Evolutionary conservation across 2,113 vertebrate genomes (phyloP).

Genomic region (Promerops cafer): DNA sequence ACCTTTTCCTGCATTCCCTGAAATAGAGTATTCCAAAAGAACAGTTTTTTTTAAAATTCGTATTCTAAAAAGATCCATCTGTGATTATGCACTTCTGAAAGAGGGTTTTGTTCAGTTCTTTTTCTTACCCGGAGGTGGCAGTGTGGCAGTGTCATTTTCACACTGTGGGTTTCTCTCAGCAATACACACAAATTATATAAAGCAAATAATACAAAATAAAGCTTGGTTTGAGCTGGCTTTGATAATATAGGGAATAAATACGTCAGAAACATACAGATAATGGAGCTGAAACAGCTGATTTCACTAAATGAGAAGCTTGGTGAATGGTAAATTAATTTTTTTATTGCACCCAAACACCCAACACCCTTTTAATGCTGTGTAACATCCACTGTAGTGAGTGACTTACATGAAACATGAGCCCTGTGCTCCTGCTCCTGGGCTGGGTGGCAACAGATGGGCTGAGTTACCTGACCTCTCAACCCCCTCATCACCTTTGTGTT

Average conservation of each 20-base stretch:
- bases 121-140: conserved; percentile 54
- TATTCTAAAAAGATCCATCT: fast-evolving
- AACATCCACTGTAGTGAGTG: neutral
- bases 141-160: neutral
- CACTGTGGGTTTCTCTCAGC: neutral
- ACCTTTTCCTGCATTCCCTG: neutral
- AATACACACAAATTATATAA: neutral
- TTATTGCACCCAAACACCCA: neutral
- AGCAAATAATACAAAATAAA: conserved; percentile 20
- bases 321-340: conserved; percentile 50
- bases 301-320: conserved; percentile 16
- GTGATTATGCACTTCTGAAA: fast-evolving
- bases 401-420: neutral
- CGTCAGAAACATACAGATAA: conserved; percentile 1
- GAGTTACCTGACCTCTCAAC: neutral
- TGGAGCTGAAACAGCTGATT: conserved; percentile 48
- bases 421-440: neutral
- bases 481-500: neutral
- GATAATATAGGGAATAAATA: neutral
- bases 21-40: neutral
- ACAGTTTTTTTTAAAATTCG: fast-evolving
- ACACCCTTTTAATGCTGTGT: neutral
- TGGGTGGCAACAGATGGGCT: neutral
- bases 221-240: neutral
- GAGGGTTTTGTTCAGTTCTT: neutral